Evolutionary conservation across 2,888 invertebrate species (phyloP).

Genomic region (Ichneumon xanthorius): DNA sequence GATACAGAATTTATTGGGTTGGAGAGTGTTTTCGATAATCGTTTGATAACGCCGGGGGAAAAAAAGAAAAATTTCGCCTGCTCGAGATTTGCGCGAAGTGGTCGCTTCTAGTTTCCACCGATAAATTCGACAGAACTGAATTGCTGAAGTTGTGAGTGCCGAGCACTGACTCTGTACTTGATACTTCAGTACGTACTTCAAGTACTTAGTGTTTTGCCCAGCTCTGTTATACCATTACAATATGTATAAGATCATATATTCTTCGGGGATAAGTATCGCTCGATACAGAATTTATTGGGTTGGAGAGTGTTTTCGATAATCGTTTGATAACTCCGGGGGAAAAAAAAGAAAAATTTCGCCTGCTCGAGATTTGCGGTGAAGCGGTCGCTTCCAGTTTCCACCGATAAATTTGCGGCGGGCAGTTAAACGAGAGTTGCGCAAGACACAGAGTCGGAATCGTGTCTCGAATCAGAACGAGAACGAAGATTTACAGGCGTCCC

Average conservation of each 20-base stretch:
- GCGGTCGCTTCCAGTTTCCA: background rate
- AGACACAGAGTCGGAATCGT: constrained; percentile 5
- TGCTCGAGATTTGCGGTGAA: background rate
- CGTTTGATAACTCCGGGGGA: background rate
- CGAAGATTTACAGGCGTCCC: constrained; percentile 25
- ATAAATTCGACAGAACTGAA: too few species aligned
- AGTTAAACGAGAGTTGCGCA: background rate
- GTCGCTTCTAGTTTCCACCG: background rate
- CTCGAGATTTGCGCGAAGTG: background rate
- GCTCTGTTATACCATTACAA: background rate
- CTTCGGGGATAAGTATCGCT: background rate
- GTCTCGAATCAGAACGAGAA: background rate
- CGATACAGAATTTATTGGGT: background rate
- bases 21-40: too few species aligned
- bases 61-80: too few species aligned
- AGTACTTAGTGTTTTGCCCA: too few species aligned
- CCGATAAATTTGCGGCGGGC: constrained; percentile 12
- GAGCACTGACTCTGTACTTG: too few species aligned
- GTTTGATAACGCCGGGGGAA: too few species aligned
- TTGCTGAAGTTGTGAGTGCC: too few species aligned
- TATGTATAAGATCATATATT: background rate
- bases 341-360: background rate
- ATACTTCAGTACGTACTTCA: too few species aligned
- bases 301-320: background rate
- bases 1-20: too few species aligned